Evolutionary conservation across 2,888 invertebrate genomes (phyloP), one percentile per base, ranked within the genome.

Genomic region (Dynastes grantii): DNA sequence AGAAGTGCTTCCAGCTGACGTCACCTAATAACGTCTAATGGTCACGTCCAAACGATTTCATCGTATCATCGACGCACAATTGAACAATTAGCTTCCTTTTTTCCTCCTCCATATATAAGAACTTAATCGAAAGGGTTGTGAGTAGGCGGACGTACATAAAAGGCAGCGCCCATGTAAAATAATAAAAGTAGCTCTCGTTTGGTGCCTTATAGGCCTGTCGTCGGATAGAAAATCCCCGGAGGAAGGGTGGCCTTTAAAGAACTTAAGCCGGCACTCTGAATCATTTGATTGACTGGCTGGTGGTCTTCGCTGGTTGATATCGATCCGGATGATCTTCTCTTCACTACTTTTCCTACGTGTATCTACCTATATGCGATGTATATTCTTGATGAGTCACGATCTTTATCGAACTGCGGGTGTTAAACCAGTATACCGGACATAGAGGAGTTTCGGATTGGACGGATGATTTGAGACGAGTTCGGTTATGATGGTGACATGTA

Each of bases 91-190:
- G 61, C 73, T 75, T 45, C 73, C 45, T 75, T 61, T 27, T 61
- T 61, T 58, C 55, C 22, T 45, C 58, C 40, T 68, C 27, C 37
- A 49, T n/a, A 5, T 37, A 16, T 75, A 61, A 75, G 61, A 75
- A 75, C 73, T 75, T 75, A 75, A 75, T 75, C 73, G 73, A 61
- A 75, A 75, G 73, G 73, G 73, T 75, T 75, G 73, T 75, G 73
- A 75, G 73, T 75, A 49, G 73, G 73, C 73, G 73, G 73, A 61
- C 37, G 73, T 27, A 63, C 45, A 75, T 75, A 75, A 75, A 75
- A 75, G 73, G 27, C 73, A 45, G 45, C 45, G 73, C 61, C 27
- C 61, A 61, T 75, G 61, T 61, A 75, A 61, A 75, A 75, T 75
- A 75, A 75, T 75, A 75, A 63, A 75, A 75, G 73, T 75, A 61